phyloP scores from a whole-genome alignment of 2,797 vertebrate genomes.

The Melanotaenia trifasciata region DNA sequence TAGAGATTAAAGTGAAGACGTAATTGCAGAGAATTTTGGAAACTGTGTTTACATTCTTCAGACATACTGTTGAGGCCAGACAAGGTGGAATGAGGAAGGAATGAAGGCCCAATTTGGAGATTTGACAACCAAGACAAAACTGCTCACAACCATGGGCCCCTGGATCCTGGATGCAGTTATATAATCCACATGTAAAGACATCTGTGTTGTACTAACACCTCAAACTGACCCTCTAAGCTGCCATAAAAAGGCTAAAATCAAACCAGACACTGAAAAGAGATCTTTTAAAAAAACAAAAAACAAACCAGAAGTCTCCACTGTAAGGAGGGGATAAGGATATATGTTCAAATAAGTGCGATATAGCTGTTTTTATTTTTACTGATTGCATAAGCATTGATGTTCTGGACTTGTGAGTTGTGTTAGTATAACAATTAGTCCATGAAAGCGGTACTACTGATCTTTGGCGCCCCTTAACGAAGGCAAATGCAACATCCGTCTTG shows the following conservation, averaged over 20 bases:
- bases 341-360: neutral
- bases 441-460: too few relatives aligned
- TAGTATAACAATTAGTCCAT: too few relatives aligned
- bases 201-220: slow-evolving; percentile 41
- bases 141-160: slow-evolving; percentile 46
- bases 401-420: neutral
- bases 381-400: neutral
- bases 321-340: neutral
- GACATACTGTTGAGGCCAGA: slow-evolving; percentile 18
- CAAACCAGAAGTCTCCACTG: neutral
- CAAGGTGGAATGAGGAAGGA: slow-evolving; percentile 30
- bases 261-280: slow-evolving; percentile 19
- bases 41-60: slow-evolving; percentile 32
- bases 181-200: slow-evolving; percentile 62
- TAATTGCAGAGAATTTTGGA: slow-evolving; percentile 29
- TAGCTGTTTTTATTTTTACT: neutral
- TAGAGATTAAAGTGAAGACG: slow-evolving; percentile 39
- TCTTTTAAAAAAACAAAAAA: neutral
- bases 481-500: too few relatives aligned
- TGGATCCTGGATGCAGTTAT: slow-evolving; percentile 50
- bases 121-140: slow-evolving; percentile 58
- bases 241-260: slow-evolving; percentile 30
- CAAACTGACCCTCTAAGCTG: slow-evolving; percentile 47
- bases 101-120: slow-evolving; percentile 17
- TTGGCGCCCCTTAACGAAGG: too few relatives aligned